Evolutionary conservation across 2,888 invertebrate genomes (phyloP).

Genomic region (Cancer borealis): DNA sequence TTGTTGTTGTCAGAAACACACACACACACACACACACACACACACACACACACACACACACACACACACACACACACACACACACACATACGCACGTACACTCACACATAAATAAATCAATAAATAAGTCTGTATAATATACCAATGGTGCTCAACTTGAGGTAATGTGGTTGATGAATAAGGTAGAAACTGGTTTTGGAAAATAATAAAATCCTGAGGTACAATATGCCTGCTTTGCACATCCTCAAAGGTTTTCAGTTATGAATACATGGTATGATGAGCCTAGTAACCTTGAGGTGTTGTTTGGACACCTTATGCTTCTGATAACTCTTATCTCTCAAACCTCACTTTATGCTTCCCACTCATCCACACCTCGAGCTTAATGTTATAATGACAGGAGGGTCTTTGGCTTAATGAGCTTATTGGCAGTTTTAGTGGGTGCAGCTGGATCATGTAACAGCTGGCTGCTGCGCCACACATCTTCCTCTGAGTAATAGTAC

Average conservation of each 20-base stretch:
- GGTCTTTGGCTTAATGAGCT: slow-evolving; percentile 57
- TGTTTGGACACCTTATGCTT: background rate
- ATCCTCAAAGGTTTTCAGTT: background rate
- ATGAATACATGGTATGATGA: background rate
- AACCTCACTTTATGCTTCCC: background rate
- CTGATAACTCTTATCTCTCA: background rate
- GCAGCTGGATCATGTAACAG: background rate
- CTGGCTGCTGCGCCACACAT: slow-evolving; percentile 12
- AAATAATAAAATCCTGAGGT: background rate
- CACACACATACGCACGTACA: background rate
- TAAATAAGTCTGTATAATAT: slow-evolving; percentile 1
- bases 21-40: background rate
- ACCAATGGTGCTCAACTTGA: background rate
- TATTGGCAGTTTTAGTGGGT: background rate
- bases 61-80: slow-evolving; percentile 26
- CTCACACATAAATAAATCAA: background rate
- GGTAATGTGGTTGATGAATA: slow-evolving; percentile 1
- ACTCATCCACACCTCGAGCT: background rate
- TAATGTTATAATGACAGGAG: slow-evolving; percentile 39
- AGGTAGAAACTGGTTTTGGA: background rate
- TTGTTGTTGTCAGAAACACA: background rate
- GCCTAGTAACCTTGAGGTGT: no score
- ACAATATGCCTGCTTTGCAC: background rate
- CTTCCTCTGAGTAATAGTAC: slow-evolving; percentile 45
- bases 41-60: slow-evolving; percentile 8